Conservation (phyloP, 2,113 vertebrate species). For the Hippocampus comes region DNA sequence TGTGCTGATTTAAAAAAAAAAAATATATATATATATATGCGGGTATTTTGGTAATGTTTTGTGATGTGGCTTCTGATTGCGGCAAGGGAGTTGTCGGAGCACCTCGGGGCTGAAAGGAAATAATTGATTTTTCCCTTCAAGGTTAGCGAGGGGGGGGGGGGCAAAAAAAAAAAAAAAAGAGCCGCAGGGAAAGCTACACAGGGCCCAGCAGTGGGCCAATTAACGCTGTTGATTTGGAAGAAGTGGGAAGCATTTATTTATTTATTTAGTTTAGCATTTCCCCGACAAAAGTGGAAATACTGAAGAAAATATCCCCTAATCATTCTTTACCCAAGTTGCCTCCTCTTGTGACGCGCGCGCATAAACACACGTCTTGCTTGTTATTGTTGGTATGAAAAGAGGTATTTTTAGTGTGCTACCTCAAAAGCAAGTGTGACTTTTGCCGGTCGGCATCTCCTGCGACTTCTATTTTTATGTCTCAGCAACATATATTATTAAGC, state of each 20-base stretch:
- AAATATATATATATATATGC: neutral
- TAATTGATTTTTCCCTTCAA: conserved; percentile 47
- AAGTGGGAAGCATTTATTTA: neutral
- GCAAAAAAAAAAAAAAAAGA: conserved; percentile 16
- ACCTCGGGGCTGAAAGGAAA: conserved; percentile 44
- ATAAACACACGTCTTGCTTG: conserved; percentile 11
- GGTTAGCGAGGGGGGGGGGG: conserved; percentile 9
- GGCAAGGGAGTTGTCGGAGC: conserved; percentile 21
- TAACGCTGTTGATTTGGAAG: conserved; percentile 21
- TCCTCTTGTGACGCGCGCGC: conserved; percentile 19
- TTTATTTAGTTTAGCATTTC: conserved; percentile 2
- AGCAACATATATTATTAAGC: conserved; percentile 60
- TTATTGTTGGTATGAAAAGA: conserved; percentile 31
- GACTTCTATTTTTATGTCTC: conserved; percentile 63
- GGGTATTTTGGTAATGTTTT: neutral
- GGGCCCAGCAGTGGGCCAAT: conserved; percentile 37
- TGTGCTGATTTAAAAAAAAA: neutral
- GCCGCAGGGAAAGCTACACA: conserved; percentile 34
- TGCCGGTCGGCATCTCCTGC: conserved; percentile 49
- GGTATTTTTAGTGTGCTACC: conserved; percentile 58
- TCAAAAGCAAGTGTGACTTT: conserved; percentile 59
- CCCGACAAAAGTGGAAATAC: neutral
- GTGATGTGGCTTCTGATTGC: conserved; percentile 35
- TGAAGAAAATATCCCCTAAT: neutral
- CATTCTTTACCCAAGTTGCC: neutral